A percentile compares a stretch with the other conserved stretches of the same genome.
Evolutionary conservation across 2,113 vertebrate species (phyloP).

Genomic region (Pelvicachromis taeniatus): DNA sequence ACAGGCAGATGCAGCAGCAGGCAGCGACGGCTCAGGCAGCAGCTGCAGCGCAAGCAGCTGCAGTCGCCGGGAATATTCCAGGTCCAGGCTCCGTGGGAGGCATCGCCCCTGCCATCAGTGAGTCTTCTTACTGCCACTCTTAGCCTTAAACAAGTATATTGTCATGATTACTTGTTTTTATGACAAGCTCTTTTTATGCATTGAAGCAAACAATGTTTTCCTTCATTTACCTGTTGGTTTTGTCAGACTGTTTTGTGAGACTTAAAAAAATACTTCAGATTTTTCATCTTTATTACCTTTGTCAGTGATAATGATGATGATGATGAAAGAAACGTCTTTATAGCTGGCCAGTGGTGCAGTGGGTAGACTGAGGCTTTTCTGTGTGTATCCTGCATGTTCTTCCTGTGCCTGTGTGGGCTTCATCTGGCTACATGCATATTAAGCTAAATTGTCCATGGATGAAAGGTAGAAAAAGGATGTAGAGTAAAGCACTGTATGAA

Average conservation of each 20-base stretch:
- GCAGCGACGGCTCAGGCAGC: conserved; percentile 94
- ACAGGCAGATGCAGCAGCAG: conserved; percentile 98
- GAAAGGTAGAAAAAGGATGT: neutral
- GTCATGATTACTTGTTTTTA: neutral
- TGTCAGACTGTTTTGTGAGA: neutral
- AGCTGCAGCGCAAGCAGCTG: conserved; percentile 90
- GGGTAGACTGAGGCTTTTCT: neutral
- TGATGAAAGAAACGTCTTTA: neutral
- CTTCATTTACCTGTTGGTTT: neutral
- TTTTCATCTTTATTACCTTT: neutral
- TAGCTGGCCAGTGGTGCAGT: neutral
- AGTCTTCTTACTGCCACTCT: conserved; percentile 60
- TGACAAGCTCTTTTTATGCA: neutral
- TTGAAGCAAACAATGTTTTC: neutral
- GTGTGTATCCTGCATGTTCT: neutral
- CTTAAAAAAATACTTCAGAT: neutral
- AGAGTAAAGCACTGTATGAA: neutral
- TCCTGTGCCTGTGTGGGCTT: neutral
- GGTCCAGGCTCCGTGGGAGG: conserved; percentile 94
- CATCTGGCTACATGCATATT: neutral
- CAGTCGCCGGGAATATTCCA: conserved; percentile 93
- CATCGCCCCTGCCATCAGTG: conserved; percentile 96
- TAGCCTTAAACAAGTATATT: neutral
- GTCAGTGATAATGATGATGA: neutral
- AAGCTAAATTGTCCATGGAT: neutral